A percentile compares a stretch with the other conserved stretches of the same genome.
These are phyloP conservation scores for Procavia capensis DNA, from an alignment of 2,113 vertebrate species.

Conservation along the genomic window DNA sequence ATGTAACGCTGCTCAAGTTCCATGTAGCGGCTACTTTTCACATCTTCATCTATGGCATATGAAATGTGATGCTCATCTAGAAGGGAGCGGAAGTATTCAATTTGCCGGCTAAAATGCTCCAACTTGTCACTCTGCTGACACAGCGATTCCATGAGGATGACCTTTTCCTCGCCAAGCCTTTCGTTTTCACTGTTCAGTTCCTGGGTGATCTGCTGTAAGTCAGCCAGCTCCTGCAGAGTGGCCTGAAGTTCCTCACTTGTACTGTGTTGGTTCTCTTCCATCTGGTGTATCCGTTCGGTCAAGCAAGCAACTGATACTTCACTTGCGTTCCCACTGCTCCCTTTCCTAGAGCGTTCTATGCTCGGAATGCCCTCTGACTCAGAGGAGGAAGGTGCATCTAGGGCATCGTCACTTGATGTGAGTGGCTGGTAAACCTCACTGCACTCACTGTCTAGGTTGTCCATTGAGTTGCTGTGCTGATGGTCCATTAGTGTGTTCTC, in stretches of 20 bases:
- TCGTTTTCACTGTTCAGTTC: constrained; percentile 97
- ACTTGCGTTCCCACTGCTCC: constrained; percentile 93
- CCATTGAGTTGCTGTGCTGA: constrained; percentile 94
- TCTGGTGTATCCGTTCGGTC: constrained; percentile 96
- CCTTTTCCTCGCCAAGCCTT: constrained; percentile 95
- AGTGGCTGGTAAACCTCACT: constrained; percentile 97
- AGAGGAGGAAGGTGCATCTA: constrained; percentile 94
- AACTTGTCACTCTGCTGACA: constrained; percentile 97
- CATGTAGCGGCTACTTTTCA: constrained; percentile 96
- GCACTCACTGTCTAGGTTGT: constrained; percentile 97
- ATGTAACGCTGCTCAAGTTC: constrained; percentile 96
- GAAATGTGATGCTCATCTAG: constrained; percentile 94
- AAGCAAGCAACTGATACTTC: constrained; percentile 96
- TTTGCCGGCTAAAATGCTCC: constrained; percentile 94
- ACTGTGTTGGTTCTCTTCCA: constrained; percentile 98
- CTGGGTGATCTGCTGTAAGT: constrained; percentile 96
- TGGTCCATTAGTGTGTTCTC: constrained; percentile 91
- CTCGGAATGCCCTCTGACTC: constrained; percentile 94
- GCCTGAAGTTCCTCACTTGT: constrained; percentile 97
- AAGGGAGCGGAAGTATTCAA: constrained; percentile 94
- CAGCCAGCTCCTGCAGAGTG: constrained; percentile 95
- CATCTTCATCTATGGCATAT: constrained; percentile 93
- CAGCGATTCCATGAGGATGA: constrained; percentile 96
- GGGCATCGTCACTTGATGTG: constrained; percentile 96
- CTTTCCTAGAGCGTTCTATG: constrained; percentile 92